Conservation (phyloP, 1,140 invertebrate genomes). For the Pinna nobilis region DNA sequence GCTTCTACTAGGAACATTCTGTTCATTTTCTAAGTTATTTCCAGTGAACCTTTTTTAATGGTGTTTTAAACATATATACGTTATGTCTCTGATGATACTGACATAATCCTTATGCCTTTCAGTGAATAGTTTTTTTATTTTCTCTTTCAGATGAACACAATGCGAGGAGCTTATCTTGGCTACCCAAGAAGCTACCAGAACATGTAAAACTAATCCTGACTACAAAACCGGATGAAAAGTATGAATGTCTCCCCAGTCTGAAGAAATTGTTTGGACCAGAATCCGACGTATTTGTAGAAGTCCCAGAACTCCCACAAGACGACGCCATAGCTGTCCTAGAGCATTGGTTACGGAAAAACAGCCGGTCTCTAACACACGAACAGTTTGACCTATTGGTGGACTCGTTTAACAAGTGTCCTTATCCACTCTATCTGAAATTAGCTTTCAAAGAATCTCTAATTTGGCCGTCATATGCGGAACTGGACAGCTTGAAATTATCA, state of each 20-base stretch:
- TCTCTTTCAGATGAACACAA: conserved; percentile 62
- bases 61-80: background rate
- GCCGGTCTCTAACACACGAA: conserved; percentile 54
- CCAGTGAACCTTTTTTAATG: too few species aligned
- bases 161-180: conserved; percentile 67
- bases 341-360: conserved; percentile 60
- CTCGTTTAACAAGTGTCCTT: conserved; percentile 63
- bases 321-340: conserved; percentile 62
- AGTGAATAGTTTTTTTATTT: too few species aligned
- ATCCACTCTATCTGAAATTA: conserved; percentile 68
- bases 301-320: conserved; percentile 56
- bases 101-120: too few species aligned
- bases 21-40: too few species aligned
- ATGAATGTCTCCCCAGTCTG: conserved; percentile 56
- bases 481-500: conserved; percentile 57
- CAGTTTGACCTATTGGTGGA: conserved; percentile 66
- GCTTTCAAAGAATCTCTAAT: conserved; percentile 63
- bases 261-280: conserved; percentile 47
- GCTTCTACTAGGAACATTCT: too few species aligned
- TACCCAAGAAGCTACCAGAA: conserved; percentile 67
- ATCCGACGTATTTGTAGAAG: conserved; percentile 57
- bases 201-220: conserved; percentile 83
- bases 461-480: conserved; percentile 64
- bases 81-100: background rate
- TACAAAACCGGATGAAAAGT: conserved; percentile 67